Base-by-base conservation (phyloP, 2,113 vertebrate species). In the Takifugu bimaculatus region DNA sequence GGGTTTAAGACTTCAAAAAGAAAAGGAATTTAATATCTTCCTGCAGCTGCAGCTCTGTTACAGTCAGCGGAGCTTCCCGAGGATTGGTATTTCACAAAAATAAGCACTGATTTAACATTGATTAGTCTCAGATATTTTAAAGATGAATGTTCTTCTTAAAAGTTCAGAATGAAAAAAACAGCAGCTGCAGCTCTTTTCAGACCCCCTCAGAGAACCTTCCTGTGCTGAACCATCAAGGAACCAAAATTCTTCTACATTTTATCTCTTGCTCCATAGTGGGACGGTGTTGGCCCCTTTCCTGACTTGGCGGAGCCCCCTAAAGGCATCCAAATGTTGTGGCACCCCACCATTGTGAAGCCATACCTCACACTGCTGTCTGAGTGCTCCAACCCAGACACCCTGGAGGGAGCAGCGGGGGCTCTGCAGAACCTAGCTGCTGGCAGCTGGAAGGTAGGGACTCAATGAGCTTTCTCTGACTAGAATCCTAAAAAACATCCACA, bases 321-420 rank as follows among this genome's bases (percentile, higher is more conserved):
- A 92, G 96, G 96, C 83, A 94, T 97, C 88, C 94, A 98, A 92
- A 95, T 97, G 94, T 92, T 98, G 81, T 98, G 95, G 95, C 95
- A 98, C 90, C 96, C 96, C 50, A 96, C 93, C 82, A 95, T 98
- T 88, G 96, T 97, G 86, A 98, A 97, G 92, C 96, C 95, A 87
- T 98, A 98, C 93, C 95, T 98, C 92, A 96, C 95, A 58, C 93
- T 98, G 90, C 93, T 98, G 79, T 96, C 96, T 65, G 95, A 97
- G 89, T 97, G 96, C 92, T 97, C 95, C 78, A 98, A 98, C 81
- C 94, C 95, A 78, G 95, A 98, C 90, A 98, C 96, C 0, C 90
- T 98, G 89, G 96, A 98, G 91, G 96, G 95, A 59, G 95, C 96
- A 25, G 96, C 96, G 43, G 96, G 96, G 51, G 96, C 96, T 77